These are phyloP conservation scores for Parasteatoda lunata DNA, from an alignment of 2,888 invertebrate genomes.

Conservation along the genomic window DNA sequence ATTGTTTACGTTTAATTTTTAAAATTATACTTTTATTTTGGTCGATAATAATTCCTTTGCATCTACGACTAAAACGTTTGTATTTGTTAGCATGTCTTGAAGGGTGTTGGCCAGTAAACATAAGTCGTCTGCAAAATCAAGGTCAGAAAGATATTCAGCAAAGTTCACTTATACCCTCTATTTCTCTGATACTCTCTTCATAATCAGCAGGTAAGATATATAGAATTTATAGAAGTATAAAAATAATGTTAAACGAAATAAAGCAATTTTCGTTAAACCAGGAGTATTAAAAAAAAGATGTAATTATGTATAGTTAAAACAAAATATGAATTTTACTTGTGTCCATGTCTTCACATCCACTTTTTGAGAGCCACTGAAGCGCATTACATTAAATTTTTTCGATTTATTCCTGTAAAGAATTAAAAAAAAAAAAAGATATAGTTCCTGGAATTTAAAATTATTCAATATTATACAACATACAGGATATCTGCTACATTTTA, in stretches of 20 bases:
- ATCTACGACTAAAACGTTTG: no score
- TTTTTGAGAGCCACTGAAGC: conserved; percentile 68
- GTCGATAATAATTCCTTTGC: no score
- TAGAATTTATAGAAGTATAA: not conserved
- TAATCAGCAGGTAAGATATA: no score
- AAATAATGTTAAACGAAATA: not conserved
- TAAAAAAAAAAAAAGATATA: not conserved
- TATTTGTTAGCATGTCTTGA: no score
- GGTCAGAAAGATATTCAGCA: no score
- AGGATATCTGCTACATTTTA: not conserved
- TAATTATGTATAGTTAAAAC: not conserved
- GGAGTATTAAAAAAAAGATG: not conserved
- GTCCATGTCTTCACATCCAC: conserved; percentile 70
- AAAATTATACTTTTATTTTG: no score
- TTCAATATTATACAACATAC: no score
- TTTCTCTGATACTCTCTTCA: not conserved
- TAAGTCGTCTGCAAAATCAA: no score
- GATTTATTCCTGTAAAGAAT: conserved; percentile 63
- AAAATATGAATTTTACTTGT: conserved; percentile 21
- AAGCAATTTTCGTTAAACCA: not conserved
- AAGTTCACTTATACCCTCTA: no score
- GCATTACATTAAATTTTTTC: conserved; percentile 70
- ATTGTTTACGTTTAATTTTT: no score
- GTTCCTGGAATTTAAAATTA: not conserved
- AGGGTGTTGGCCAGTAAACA: no score